A percentile compares a stretch with the other conserved stretches of the same genome.
These are phyloP conservation scores for Sterrhoptilus dennistouni DNA, from an alignment of 2,113 vertebrate genomes.

Conservation along the genomic window DNA sequence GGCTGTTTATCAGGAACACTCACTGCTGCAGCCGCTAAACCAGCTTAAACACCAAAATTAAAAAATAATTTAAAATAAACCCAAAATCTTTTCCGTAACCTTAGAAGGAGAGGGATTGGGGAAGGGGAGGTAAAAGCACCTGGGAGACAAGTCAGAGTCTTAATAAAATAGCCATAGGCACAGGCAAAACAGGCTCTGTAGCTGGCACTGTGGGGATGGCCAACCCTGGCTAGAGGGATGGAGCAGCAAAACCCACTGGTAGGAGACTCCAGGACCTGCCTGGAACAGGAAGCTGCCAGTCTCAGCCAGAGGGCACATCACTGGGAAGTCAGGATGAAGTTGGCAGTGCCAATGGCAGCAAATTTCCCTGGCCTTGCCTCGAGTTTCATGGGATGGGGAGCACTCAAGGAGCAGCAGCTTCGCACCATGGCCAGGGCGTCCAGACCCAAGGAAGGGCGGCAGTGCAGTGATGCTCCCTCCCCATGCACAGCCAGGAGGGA, in stretches of 20 bases:
- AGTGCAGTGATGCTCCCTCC: background rate
- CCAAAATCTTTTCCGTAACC: background rate
- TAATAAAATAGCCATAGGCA: background rate
- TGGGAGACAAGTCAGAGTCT: background rate
- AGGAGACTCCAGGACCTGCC: background rate
- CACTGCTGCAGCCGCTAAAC: constrained; percentile 55
- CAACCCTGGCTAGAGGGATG: background rate
- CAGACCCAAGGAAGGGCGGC: accelerated
- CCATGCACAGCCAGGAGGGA: background rate
- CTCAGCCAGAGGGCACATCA: accelerated
- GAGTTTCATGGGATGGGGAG: background rate
- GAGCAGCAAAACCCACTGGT: background rate
- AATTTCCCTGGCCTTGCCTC: background rate
- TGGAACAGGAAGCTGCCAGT: background rate
- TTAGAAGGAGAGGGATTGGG: background rate
- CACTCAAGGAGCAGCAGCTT: background rate
- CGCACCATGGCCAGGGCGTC: accelerated
- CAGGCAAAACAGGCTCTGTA: background rate
- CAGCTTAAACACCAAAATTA: constrained; percentile 66
- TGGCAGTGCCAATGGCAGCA: background rate
- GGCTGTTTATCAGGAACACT: constrained; percentile 76
- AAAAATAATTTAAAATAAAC: constrained; percentile 7
- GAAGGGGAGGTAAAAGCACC: background rate
- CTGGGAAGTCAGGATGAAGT: background rate
- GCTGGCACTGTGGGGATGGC: background rate